Evolutionary conservation across 2,888 invertebrate species (phyloP), one percentile per base, ranked within the genome.

Genomic region (Sinelater perroti): DNA sequence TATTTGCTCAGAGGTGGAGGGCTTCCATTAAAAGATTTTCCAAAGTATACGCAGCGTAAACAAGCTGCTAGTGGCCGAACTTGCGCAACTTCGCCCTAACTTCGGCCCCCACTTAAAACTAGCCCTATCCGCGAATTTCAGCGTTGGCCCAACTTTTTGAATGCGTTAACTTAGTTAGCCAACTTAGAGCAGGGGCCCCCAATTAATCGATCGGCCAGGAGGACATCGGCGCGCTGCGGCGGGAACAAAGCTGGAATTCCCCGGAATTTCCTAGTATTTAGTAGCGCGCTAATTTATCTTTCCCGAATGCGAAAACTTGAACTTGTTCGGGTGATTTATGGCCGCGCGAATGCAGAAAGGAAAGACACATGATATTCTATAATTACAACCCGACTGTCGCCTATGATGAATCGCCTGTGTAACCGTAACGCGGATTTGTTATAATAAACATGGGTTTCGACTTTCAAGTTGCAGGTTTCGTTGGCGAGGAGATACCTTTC

Each of bases 81-180:
- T 50, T 50, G 31, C 11, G 3, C 26, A 50, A 50, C 50, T 50
- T 50, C 38, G 50, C 50, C 8, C 18, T 36, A 50, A 38, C 50
- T 50, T 38, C 24, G 13, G 36, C 28, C 50, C 38, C 40, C 40
- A 40, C 40, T 40, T 40, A 40, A 40, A 40, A 40, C 40, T 40
- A 14, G 40, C 24, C 10, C 7, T 21, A n/a, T 40, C 40, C 24
- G 14, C 40, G 40, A 24, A 40, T 40, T 40, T 40, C 24, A 14
- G 40, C 24, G 26, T n/a, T n/a, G n/a, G n/a, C n/a, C 10, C 14
- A 40, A 40, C 40, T 40, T 20, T 24, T 24, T 7, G 40, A 24
- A 40, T 24, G 40, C 24, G 40, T 40, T 40, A 21, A 40, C 40
- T 40, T 40, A 40, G 40, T 40, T 40, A 24, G 16, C 24, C 6